A percentile compares a stretch with the other conserved stretches of the same genome.
Evolutionary conservation across 2,113 vertebrate species (phyloP).

Genomic region (Gasterosteus nipponicus): DNA sequence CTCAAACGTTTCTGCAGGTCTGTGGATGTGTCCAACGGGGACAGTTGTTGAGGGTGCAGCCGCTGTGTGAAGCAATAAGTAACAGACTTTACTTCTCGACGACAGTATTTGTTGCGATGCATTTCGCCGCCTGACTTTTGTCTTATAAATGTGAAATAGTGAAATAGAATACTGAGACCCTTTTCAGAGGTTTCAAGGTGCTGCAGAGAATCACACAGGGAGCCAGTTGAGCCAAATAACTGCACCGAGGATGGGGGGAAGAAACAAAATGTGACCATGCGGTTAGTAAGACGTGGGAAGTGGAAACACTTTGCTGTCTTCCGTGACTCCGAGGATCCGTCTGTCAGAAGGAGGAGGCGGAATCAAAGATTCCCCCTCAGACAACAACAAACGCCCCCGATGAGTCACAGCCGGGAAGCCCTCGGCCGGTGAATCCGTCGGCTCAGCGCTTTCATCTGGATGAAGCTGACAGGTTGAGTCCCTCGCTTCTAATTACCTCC

Average conservation of each 20-base stretch:
- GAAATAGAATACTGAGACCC: not conserved
- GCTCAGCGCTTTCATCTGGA: conserved; percentile 22
- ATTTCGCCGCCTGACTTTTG: not conserved
- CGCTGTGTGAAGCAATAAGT: not conserved
- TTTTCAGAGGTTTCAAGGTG: conserved; percentile 2
- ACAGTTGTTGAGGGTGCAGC: too few species aligned
- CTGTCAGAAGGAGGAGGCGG: not conserved
- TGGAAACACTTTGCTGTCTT: conserved; percentile 13
- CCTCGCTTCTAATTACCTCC: conserved; percentile 19
- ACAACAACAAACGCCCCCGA: not conserved
- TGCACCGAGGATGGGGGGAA: not conserved
- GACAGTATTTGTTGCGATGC: not conserved
- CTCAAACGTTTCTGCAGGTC: not conserved
- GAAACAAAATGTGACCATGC: not conserved
- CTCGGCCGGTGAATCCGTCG: conserved; percentile 27
- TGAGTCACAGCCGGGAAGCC: conserved; percentile 65
- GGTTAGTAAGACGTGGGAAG: not conserved
- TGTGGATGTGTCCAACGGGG: too few species aligned
- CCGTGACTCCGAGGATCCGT: conserved; percentile 7
- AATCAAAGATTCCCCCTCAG: conserved; percentile 31
- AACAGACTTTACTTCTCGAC: not conserved
- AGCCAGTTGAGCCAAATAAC: not conserved
- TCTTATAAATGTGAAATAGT: not conserved
- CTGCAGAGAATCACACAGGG: not conserved
- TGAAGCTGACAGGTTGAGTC: conserved; percentile 34